A percentile compares a stretch with the other conserved stretches of the same genome.
Evolutionary conservation across 2,888 invertebrate species (phyloP).

Genomic region (Monopis laevigella): DNA sequence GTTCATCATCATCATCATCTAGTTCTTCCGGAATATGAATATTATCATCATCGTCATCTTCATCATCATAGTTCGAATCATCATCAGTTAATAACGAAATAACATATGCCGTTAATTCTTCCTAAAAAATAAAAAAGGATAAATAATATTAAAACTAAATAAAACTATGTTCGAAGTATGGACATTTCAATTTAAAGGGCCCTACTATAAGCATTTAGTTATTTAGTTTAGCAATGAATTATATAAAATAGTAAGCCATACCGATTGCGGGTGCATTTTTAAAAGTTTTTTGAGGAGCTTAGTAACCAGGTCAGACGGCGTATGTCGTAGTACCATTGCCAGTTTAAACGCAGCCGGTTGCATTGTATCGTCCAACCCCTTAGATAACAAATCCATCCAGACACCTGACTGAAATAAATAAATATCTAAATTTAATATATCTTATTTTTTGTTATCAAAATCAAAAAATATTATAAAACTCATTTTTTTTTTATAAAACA

Average conservation of each 20-base stretch:
- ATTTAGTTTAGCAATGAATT: too few species aligned
- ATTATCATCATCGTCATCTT: neutral
- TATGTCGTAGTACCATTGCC: constrained; percentile 50
- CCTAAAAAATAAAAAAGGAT: constrained; percentile 29
- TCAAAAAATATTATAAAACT: too few species aligned
- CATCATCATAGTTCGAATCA: constrained; percentile 35
- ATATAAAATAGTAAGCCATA: too few species aligned
- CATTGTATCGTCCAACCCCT: constrained; percentile 43
- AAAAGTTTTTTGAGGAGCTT: constrained; percentile 40
- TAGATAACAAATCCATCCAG: constrained; percentile 42
- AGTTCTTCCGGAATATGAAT: neutral
- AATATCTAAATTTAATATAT: neutral
- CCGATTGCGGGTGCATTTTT: constrained; percentile 42
- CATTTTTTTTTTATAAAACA: too few species aligned
- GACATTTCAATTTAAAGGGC: too few species aligned
- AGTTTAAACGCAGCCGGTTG: constrained; percentile 54
- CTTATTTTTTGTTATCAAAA: too few species aligned
- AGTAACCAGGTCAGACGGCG: constrained; percentile 40
- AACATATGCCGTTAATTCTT: constrained; percentile 49
- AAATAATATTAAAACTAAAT: too few species aligned
- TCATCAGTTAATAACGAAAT: constrained; percentile 52
- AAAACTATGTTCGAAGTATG: too few species aligned
- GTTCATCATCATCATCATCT: neutral
- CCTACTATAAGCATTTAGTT: too few species aligned
- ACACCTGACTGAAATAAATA: constrained; percentile 39